These are phyloP conservation scores for Brachylomia viminalis DNA, from an alignment of 2,888 invertebrate genomes.

Conservation along the genomic window DNA sequence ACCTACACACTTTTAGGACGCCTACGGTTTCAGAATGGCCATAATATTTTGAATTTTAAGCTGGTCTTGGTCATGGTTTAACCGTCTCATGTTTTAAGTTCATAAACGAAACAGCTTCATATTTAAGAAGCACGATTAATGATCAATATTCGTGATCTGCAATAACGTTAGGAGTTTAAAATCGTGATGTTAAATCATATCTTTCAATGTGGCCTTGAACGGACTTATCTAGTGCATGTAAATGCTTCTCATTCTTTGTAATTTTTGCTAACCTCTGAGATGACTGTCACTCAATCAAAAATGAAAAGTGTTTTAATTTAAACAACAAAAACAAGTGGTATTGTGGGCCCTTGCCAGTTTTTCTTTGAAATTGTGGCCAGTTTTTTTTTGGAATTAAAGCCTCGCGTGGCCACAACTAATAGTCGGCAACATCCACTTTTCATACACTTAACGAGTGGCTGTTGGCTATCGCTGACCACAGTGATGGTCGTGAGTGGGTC, in stretches of 20 bases:
- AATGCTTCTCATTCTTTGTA: neutral
- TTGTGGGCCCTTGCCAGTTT: neutral
- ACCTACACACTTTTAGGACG: neutral
- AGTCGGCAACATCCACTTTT: neutral
- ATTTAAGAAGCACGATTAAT: conserved; percentile 18
- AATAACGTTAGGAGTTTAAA: conserved; percentile 35
- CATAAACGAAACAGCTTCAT: conserved; percentile 5
- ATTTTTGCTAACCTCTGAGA: neutral
- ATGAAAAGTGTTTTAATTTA: neutral
- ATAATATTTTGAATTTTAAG: neutral
- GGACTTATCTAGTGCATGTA: neutral
- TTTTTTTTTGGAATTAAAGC: too few species aligned
- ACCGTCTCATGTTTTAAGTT: neutral
- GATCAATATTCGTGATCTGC: conserved; percentile 40
- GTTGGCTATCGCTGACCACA: neutral
- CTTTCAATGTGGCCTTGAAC: conserved; percentile 12
- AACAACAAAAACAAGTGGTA: too few species aligned
- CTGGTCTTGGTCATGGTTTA: neutral
- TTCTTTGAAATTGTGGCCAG: neutral
- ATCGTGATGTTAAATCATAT: conserved; percentile 40
- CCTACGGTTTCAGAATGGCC: neutral
- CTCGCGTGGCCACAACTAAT: neutral
- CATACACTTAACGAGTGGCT: neutral
- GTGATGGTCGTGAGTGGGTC: too few species aligned
- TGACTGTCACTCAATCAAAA: neutral